Conservation (phyloP, 2,113 vertebrate genomes). For the Nycticorax nycticorax region DNA sequence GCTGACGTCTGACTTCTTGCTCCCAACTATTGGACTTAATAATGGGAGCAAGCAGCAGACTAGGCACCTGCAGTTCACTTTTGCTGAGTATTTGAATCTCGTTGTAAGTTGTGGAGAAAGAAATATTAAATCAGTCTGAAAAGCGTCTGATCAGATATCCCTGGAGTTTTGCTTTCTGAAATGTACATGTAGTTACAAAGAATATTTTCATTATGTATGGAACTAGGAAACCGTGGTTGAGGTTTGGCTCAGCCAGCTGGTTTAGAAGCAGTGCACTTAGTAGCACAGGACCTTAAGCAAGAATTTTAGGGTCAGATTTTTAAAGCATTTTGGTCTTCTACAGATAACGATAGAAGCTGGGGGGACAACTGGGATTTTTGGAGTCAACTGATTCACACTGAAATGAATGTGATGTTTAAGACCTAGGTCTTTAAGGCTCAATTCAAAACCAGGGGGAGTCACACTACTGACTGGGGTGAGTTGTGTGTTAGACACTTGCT, state of each 20-base stretch:
- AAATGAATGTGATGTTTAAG: background rate
- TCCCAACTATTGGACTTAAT: background rate
- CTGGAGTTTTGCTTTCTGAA: background rate
- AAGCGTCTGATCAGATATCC: background rate
- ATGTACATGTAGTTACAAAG: background rate
- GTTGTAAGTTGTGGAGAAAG: background rate
- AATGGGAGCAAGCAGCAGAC: background rate
- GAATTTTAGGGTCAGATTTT: background rate
- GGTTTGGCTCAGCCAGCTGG: background rate
- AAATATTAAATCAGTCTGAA: background rate
- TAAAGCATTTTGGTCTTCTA: background rate
- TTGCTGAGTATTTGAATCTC: background rate
- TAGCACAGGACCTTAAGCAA: background rate
- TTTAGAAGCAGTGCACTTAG: background rate
- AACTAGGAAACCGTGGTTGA: background rate
- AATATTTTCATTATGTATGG: background rate
- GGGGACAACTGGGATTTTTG: background rate
- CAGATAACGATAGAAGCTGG: background rate
- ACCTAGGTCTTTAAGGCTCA: background rate
- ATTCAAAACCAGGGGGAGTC: background rate
- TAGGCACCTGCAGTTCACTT: background rate
- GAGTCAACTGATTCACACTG: background rate
- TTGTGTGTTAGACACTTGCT: background rate
- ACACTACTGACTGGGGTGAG: background rate
- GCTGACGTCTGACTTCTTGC: background rate